Conservation (phyloP, 2,113 vertebrate genomes). For the Colius striatus region DNA sequence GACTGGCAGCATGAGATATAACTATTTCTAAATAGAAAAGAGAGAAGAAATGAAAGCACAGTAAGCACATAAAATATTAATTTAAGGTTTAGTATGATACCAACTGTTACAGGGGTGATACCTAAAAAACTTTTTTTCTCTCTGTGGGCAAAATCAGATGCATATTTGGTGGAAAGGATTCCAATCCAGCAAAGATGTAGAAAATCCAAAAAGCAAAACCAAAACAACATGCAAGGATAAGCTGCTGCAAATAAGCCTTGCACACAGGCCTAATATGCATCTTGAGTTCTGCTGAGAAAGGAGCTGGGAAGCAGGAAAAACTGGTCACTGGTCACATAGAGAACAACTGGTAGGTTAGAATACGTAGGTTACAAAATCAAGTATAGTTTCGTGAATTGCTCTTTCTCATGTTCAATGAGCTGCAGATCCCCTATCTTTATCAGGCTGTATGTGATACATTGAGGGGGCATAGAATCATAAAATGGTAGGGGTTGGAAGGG, state of each 20-base stretch:
- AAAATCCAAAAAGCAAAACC: not conserved
- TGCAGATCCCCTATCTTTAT: not conserved
- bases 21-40: not conserved
- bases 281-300: not conserved
- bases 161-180: not conserved
- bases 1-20: not conserved
- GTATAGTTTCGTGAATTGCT: not conserved
- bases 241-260: not conserved
- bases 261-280: not conserved
- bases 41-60: slow-evolving; percentile 13
- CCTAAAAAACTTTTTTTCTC: not conserved
- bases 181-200: not conserved
- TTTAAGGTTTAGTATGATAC: not conserved
- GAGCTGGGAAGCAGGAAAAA: not conserved
- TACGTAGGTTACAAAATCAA: not conserved
- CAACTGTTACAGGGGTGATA: not conserved
- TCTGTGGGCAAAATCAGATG: not conserved
- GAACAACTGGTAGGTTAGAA: not conserved
- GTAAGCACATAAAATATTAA: slow-evolving; percentile 40
- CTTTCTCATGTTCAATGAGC: not conserved
- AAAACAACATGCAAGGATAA: not conserved
- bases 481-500: too few relatives aligned
- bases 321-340: not conserved
- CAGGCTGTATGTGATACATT: not conserved
- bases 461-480: too few relatives aligned